These are phyloP conservation scores for Sphenodon punctatus DNA, from an alignment of 2,797 vertebrate genomes.

Conservation along the genomic window DNA sequence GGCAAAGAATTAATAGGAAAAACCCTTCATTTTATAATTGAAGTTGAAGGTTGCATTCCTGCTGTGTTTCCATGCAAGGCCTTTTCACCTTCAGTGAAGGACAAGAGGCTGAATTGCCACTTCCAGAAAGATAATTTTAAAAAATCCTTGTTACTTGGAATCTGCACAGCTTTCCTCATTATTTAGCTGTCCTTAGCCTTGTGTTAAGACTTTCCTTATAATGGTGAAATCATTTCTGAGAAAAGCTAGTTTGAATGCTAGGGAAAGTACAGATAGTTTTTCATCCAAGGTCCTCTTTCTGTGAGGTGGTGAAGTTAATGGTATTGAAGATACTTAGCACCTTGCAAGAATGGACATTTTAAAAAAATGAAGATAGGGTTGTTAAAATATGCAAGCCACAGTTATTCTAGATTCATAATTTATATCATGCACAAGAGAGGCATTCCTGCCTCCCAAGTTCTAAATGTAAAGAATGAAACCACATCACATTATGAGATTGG, in stretches of 20 bases:
- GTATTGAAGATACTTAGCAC: background rate
- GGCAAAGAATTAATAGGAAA: background rate
- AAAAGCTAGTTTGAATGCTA: background rate
- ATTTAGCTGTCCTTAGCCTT: background rate
- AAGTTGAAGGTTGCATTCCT: background rate
- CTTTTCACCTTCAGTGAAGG: background rate
- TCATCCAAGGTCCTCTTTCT: background rate
- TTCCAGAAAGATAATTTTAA: background rate
- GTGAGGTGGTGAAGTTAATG: background rate
- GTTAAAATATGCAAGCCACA: no score
- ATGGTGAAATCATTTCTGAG: background rate
- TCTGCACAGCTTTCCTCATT: background rate
- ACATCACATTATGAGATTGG: no score
- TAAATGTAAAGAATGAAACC: no score
- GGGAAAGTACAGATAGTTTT: background rate
- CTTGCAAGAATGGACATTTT: fast-evolving
- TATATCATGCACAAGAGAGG: no score
- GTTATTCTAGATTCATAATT: no score
- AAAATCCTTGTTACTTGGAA: background rate
- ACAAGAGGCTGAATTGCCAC: background rate
- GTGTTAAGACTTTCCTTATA: background rate
- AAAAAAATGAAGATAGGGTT: background rate
- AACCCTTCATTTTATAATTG: background rate
- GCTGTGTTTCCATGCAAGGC: background rate
- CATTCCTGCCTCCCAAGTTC: no score